A percentile compares a stretch with the other conserved stretches of the same genome.
Evolutionary conservation across 2,797 vertebrate genomes (phyloP).

Genomic region (Sebastes diaconus): DNA sequence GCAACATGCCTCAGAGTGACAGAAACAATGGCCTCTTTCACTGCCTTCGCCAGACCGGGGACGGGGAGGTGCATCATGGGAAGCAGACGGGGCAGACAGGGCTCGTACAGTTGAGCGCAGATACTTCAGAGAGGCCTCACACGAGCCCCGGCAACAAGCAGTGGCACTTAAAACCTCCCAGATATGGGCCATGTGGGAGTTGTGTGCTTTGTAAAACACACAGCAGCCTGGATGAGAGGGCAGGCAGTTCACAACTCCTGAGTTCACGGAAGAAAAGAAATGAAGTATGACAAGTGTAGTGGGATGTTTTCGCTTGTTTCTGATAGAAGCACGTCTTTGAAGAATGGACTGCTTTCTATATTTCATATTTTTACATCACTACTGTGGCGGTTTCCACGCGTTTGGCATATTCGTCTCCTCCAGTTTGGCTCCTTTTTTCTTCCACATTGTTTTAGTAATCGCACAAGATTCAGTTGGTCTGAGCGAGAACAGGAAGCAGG

Average conservation of each 20-base stretch:
- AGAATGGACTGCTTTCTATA: background rate
- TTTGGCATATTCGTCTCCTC: background rate
- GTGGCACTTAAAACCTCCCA: slow-evolving; percentile 50
- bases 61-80: slow-evolving; percentile 79
- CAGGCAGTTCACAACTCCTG: slow-evolving; percentile 16
- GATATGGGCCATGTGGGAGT: slow-evolving; percentile 50
- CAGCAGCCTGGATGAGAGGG: background rate
- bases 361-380: background rate
- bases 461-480: background rate
- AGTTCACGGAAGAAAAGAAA: background rate
- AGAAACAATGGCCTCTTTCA: slow-evolving; percentile 94
- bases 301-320: background rate
- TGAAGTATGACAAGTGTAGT: background rate
- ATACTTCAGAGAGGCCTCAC: slow-evolving; percentile 53
- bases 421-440: background rate
- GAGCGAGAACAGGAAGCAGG: slow-evolving; percentile 2
- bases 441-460: background rate
- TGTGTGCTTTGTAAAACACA: slow-evolving; percentile 44
- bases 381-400: background rate
- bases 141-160: slow-evolving; percentile 65
- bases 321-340: background rate
- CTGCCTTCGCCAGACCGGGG: slow-evolving; percentile 61
- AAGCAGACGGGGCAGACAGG: slow-evolving; percentile 55
- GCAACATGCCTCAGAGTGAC: slow-evolving; percentile 78
- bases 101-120: slow-evolving; percentile 58